Base-by-base conservation (phyloP, 1,140 invertebrate species). In the Trichonephila clavipes region DNA sequence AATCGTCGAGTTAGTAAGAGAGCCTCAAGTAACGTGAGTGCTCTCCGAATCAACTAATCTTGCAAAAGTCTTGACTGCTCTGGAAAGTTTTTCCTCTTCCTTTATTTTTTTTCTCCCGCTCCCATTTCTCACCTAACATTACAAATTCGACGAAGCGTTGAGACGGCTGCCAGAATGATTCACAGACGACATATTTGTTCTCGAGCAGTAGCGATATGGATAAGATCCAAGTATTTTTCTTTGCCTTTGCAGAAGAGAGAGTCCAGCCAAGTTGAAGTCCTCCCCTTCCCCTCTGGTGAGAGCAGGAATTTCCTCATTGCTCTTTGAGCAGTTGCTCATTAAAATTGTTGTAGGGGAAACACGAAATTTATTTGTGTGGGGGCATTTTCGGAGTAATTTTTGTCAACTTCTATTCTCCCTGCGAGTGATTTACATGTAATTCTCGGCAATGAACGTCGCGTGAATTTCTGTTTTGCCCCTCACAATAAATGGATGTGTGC, bases 111-210 rank as follows among this genome's bases (percentile, higher is more conserved):
- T 85, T 92, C 87, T 87, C 24, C 34, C 28, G 82, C 66, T 34
- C 89, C 83, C 91, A 92, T 92, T 87, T 92, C 91, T 92, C 91
- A 92, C 91, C 91, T 92, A 92, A 92, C 91, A 92, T 92, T 92
- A 92, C 91, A 92, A 92, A 92, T 92, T 92, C 91, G 91, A 92
- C 91, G 91, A 92, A 86, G 91, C 91, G 83, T 92, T 87, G 91
- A 92, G 91, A 72, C 91, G 91, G 24, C 91, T 92, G 91, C 91
- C 91, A 92, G 58, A 86, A 92, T 92, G 91, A 92, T 92, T 92
- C 91, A 92, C 82, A 61, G 82, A 34, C 91, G 91, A 92, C 91
- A 92, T 92, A 92, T 92, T 92, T 92, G 91, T 92, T 92, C 81
- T 83, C 40, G 61, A 77, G 72, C 72, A 34, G 58, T 58, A 85